phyloP scores from a whole-genome alignment of 2,888 invertebrate genomes.

The Agrotis ipsilon region DNA sequence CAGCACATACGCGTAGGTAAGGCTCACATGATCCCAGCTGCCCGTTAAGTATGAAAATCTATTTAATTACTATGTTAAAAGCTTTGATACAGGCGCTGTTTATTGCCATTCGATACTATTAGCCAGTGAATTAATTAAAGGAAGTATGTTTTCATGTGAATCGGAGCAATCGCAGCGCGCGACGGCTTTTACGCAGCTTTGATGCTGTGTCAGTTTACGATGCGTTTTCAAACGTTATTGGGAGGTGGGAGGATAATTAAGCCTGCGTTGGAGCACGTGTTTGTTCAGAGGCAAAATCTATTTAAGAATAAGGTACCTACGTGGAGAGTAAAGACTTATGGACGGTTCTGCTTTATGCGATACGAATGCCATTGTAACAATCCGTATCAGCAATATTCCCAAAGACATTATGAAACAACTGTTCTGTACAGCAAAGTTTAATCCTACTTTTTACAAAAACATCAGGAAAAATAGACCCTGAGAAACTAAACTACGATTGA shows the following conservation, averaged over 20 bases:
- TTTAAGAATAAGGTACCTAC: constrained; percentile 7
- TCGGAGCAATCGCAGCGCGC: constrained; percentile 65
- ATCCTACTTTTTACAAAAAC: neutral
- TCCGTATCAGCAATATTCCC: no score
- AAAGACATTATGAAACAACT: no score
- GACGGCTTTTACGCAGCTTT: constrained; percentile 72
- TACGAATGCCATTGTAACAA: no score
- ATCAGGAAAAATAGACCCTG: neutral
- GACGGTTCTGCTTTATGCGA: no score
- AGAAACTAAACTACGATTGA: neutral
- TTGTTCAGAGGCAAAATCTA: constrained; percentile 6
- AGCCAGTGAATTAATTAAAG: constrained; percentile 72
- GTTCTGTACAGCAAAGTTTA: no score
- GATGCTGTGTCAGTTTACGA: constrained; percentile 78
- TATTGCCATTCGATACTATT: constrained; percentile 71
- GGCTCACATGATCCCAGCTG: constrained; percentile 43
- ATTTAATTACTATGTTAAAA: constrained; percentile 65
- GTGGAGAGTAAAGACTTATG: no score
- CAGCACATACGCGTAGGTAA: constrained; percentile 41
- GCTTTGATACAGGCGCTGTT: constrained; percentile 65
- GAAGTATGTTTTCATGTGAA: constrained; percentile 70
- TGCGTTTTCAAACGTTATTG: constrained; percentile 70
- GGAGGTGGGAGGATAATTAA: constrained; percentile 67
- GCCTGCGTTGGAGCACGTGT: constrained; percentile 36
- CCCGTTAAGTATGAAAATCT: constrained; percentile 60